These are phyloP conservation scores for Lucifuga dentata DNA, from an alignment of 2,113 vertebrate species.

Conservation along the genomic window DNA sequence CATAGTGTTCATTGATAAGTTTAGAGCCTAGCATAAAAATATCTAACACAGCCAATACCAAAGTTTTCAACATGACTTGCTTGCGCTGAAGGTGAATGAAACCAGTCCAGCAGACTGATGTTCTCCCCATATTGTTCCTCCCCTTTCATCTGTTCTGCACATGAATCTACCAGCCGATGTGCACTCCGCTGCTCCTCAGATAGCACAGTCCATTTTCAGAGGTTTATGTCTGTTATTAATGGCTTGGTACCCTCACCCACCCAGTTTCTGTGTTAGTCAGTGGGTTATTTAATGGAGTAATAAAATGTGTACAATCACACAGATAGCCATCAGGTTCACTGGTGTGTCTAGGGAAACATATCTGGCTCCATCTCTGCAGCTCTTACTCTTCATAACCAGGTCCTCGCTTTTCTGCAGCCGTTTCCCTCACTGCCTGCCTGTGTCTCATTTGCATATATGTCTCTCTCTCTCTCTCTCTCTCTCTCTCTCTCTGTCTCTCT, in stretches of 20 bases:
- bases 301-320: constrained; percentile 68
- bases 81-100: too few relatives aligned
- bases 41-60: not conserved
- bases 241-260: constrained; percentile 56
- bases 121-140: constrained; percentile 1
- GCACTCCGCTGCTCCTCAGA: constrained; percentile 46
- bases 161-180: constrained; percentile 53
- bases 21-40: not conserved
- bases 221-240: constrained; percentile 74
- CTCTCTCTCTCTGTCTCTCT: constrained; percentile 1
- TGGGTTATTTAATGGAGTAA: constrained; percentile 76
- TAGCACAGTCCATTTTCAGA: constrained; percentile 64
- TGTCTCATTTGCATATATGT: constrained; percentile 31
- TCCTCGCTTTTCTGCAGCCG: constrained; percentile 3
- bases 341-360: constrained; percentile 51
- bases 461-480: not conserved
- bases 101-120: too few relatives aligned
- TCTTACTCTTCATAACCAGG: constrained; percentile 41
- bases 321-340: constrained; percentile 70
- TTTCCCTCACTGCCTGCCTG: not conserved
- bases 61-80: constrained; percentile 1
- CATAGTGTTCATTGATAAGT: too few relatives aligned
- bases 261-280: constrained; percentile 66
- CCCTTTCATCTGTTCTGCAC: not conserved
- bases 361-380: constrained; percentile 48